Evolutionary conservation across 1,140 invertebrate genomes (phyloP).

Genomic region (Pachyrhynchus sulphureomaculatus): DNA sequence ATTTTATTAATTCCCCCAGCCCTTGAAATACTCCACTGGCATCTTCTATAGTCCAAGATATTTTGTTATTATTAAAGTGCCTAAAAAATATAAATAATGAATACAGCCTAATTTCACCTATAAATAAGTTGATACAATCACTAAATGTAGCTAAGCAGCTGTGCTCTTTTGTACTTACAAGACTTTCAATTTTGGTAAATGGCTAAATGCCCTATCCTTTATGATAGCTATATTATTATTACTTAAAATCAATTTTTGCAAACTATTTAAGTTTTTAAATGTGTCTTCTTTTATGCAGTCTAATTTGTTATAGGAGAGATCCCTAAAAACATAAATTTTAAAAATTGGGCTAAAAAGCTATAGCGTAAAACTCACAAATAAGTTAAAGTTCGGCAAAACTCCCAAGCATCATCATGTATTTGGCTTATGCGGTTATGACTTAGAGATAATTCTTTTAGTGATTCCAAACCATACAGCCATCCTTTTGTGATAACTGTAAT

Average conservation of each 20-base stretch:
- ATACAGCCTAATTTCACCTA: not conserved
- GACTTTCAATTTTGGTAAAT: slow-evolving; percentile 68
- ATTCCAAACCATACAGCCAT: slow-evolving; percentile 81
- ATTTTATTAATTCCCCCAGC: slow-evolving; percentile 67
- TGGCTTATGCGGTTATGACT: slow-evolving; percentile 75
- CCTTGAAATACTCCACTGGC: slow-evolving; percentile 75
- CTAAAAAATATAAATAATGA: slow-evolving; percentile 31
- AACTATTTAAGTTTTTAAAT: slow-evolving; percentile 70
- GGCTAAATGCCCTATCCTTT: slow-evolving; percentile 78
- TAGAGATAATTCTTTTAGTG: slow-evolving; percentile 72
- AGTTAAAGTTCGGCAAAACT: slow-evolving; percentile 69
- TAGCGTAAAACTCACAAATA: slow-evolving; percentile 64
- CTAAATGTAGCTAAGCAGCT: not conserved
- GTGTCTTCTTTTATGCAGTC: slow-evolving; percentile 67
- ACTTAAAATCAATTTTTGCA: slow-evolving; percentile 73
- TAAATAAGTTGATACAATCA: not conserved
- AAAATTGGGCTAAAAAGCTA: slow-evolving; percentile 8
- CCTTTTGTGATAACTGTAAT: slow-evolving; percentile 76
- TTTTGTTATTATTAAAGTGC: slow-evolving; percentile 75
- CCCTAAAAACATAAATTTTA: slow-evolving; percentile 57
- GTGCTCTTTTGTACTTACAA: slow-evolving; percentile 61
- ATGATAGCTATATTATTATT: slow-evolving; percentile 81
- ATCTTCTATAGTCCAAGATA: slow-evolving; percentile 90
- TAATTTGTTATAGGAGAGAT: slow-evolving; percentile 80
- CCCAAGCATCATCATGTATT: slow-evolving; percentile 81